A percentile compares a stretch with the other conserved stretches of the same genome.
Evolutionary conservation across 2,888 invertebrate species (phyloP).

Genomic region (Scrobipalpa atriplicella): DNA sequence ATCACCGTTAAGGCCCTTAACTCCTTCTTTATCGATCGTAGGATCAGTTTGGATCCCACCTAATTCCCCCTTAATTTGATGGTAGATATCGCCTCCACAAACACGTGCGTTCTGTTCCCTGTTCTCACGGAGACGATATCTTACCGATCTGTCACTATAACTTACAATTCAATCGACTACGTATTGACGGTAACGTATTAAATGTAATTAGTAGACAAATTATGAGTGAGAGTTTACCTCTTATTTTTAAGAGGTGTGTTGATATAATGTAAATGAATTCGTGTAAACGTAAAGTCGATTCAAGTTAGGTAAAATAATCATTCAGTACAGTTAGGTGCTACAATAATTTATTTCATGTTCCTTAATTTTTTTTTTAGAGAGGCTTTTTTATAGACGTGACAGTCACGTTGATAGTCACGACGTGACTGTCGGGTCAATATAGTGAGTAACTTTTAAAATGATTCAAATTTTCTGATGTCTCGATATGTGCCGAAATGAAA

Average conservation of each 20-base stretch:
- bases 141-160: slow-evolving; percentile 26
- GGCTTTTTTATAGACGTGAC: too few species aligned
- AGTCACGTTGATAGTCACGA: too few species aligned
- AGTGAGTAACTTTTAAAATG: too few species aligned
- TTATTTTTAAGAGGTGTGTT: background rate
- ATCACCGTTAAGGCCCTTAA: slow-evolving; percentile 18
- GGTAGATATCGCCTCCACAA: slow-evolving; percentile 27
- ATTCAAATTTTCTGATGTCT: too few species aligned
- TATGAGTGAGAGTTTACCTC: background rate
- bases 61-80: slow-evolving; percentile 31
- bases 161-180: background rate
- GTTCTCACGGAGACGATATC: slow-evolving; percentile 21
- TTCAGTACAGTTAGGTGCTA: too few species aligned
- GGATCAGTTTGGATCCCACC: slow-evolving; percentile 27
- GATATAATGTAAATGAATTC: too few species aligned
- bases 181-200: background rate
- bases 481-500: too few species aligned
- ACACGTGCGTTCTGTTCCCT: slow-evolving; percentile 25
- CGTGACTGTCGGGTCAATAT: too few species aligned
- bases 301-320: too few species aligned
- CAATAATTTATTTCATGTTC: too few species aligned
- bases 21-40: slow-evolving; percentile 25
- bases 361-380: too few species aligned
- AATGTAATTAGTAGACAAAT: background rate
- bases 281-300: too few species aligned